Percentiles rank a stretch among this genome's conserved stretches.
These are phyloP conservation scores for Operophtera brumata DNA, from an alignment of 2,888 invertebrate species.

Conservation along the genomic window DNA sequence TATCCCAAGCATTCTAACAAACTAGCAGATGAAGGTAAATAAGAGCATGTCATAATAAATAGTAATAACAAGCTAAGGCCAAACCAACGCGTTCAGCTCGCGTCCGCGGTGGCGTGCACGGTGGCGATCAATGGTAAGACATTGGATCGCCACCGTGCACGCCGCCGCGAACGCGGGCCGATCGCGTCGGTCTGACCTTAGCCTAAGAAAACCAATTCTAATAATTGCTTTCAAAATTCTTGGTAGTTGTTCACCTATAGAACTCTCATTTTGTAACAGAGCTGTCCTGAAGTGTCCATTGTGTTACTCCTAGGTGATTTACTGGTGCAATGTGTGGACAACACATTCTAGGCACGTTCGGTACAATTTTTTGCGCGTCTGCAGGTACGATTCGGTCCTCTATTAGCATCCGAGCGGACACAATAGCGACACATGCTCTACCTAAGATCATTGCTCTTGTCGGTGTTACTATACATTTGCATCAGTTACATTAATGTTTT, in stretches of 20 bases:
- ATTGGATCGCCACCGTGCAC: no score
- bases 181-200: no score
- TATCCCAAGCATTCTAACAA: no score
- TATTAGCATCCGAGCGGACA: slow-evolving; percentile 47
- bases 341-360: slow-evolving; percentile 46
- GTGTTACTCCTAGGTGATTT: slow-evolving; percentile 35
- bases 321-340: slow-evolving; percentile 29
- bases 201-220: not conserved
- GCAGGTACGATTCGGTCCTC: slow-evolving; percentile 53
- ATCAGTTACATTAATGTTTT: not conserved
- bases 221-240: not conserved
- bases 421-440: slow-evolving; percentile 46
- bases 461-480: not conserved
- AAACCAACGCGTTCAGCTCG: no score
- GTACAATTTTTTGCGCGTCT: slow-evolving; percentile 51
- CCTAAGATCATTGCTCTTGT: slow-evolving; percentile 18
- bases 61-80: no score
- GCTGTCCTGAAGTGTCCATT: slow-evolving; percentile 18
- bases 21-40: no score
- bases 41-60: no score
- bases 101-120: no score
- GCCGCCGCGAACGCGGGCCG: no score
- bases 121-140: no score
- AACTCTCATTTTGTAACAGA: slow-evolving; percentile 5
- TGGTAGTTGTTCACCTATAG: slow-evolving; percentile 7